Evolutionary conservation across 2,113 vertebrate genomes (phyloP).

Genomic region (Oreochromis niloticus): DNA sequence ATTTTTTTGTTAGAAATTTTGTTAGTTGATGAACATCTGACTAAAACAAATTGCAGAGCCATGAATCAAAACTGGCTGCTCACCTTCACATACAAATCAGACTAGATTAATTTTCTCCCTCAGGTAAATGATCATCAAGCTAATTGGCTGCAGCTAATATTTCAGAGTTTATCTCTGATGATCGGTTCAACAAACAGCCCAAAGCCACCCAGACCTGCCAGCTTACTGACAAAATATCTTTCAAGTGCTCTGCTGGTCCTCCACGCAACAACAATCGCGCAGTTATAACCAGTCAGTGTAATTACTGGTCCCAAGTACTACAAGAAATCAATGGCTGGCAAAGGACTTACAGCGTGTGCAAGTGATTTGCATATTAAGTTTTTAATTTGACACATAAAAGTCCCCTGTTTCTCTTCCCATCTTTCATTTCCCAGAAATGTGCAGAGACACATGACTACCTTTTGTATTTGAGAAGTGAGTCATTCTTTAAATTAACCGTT

Average conservation of each 20-base stretch:
- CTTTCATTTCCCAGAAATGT: background rate
- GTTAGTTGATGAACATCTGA: background rate
- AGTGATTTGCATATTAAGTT: slow-evolving; percentile 28
- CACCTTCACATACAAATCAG: background rate
- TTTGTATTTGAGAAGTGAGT: background rate
- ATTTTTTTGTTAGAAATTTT: background rate
- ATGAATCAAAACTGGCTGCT: background rate
- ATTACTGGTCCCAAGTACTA: slow-evolving; percentile 4
- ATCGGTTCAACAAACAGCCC: background rate
- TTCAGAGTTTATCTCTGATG: background rate
- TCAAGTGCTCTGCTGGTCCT: slow-evolving; percentile 21
- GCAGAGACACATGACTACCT: background rate
- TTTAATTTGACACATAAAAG: slow-evolving; percentile 1
- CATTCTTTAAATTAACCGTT: background rate
- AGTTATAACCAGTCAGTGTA: slow-evolving; percentile 11
- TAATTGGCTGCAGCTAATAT: background rate
- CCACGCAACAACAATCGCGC: slow-evolving; percentile 8
- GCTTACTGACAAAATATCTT: slow-evolving; percentile 5
- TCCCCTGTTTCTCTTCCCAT: background rate
- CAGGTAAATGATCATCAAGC: background rate
- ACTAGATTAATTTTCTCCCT: background rate
- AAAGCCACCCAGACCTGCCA: background rate
- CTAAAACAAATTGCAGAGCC: background rate
- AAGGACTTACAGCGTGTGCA: background rate
- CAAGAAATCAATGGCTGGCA: slow-evolving; percentile 17